These are phyloP conservation scores for Ametastegia equiseti DNA, from an alignment of 2,888 invertebrate species.

Conservation along the genomic window DNA sequence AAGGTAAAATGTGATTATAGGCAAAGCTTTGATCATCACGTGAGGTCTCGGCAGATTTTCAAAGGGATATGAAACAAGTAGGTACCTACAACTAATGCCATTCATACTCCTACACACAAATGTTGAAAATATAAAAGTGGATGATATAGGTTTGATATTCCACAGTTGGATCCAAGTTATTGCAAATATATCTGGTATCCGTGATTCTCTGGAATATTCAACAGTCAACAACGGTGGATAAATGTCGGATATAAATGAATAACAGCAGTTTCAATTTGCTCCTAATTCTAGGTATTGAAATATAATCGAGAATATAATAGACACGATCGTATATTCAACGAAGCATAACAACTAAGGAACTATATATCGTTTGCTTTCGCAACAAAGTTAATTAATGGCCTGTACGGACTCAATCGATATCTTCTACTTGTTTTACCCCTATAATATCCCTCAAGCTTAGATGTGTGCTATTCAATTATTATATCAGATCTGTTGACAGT, in stretches of 20 bases:
- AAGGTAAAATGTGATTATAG: neutral
- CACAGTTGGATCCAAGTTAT: neutral
- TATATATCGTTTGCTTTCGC: constrained; percentile 7
- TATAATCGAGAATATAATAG: too few species aligned
- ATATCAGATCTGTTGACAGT: neutral
- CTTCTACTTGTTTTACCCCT: neutral
- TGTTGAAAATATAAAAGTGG: neutral
- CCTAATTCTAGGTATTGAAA: neutral
- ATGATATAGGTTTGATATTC: neutral
- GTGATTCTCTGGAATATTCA: constrained; percentile 1
- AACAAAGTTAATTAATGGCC: neutral
- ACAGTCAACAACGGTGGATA: neutral
- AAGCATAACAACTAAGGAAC: constrained; percentile 16
- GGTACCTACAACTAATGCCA: neutral
- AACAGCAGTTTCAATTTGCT: neutral
- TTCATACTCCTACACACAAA: neutral
- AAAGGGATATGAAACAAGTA: neutral
- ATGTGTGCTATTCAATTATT: constrained; percentile 14
- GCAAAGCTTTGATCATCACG: neutral
- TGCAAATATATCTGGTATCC: neutral
- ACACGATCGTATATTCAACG: neutral
- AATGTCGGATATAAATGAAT: constrained; percentile 10
- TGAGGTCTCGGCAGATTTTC: neutral
- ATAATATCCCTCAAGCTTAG: neutral
- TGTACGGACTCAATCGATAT: neutral